phyloP scores from a whole-genome alignment of 2,113 vertebrate genomes.

The Corvus moneduloides region DNA sequence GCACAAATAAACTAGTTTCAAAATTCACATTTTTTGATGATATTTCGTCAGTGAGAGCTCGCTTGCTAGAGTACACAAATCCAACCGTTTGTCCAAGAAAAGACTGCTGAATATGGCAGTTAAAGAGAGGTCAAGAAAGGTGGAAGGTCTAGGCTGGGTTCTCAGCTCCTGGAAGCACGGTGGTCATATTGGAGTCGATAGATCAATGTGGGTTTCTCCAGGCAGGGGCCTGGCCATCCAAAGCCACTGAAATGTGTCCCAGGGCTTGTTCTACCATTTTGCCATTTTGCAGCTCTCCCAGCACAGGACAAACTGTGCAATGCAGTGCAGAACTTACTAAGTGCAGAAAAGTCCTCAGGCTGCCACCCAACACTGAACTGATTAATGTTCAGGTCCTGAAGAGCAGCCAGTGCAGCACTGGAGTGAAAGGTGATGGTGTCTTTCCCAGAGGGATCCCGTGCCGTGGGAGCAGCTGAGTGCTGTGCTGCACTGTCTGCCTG shows the following conservation, averaged over 20 bases:
- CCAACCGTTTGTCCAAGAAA: background rate
- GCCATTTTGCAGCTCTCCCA: background rate
- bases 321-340: background rate
- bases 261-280: background rate
- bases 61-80: background rate
- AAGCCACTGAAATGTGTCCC: background rate
- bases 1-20: accelerated
- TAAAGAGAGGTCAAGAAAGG: background rate
- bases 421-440: background rate
- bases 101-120: accelerated
- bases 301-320: background rate
- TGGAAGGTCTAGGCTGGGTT: background rate
- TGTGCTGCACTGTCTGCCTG: background rate
- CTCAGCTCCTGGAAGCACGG: background rate
- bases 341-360: background rate
- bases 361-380: background rate
- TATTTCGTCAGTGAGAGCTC: background rate
- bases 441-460: background rate
- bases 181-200: accelerated
- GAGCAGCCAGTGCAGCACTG: background rate
- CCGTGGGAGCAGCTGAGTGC: background rate
- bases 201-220: background rate
- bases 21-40: background rate
- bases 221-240: background rate
- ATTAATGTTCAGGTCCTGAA: background rate